phyloP scores from a whole-genome alignment of 2,113 vertebrate genomes.

The Oncorhynchus kisutch region DNA sequence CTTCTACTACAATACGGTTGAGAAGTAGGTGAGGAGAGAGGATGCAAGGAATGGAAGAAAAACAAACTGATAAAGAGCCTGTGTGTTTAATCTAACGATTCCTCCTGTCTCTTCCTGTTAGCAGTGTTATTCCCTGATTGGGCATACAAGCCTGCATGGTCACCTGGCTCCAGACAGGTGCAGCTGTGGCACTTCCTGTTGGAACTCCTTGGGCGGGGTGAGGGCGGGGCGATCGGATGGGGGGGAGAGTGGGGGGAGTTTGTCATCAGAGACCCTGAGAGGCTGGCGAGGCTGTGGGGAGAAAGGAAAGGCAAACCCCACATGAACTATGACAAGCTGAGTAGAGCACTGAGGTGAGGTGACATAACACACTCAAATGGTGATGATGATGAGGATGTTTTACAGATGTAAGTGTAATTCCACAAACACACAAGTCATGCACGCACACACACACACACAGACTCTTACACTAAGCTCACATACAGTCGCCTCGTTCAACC shows the following conservation, averaged over 20 bases:
- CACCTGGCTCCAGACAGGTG: slow-evolving; percentile 75
- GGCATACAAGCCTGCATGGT: slow-evolving; percentile 77
- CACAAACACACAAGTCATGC: neutral
- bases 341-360: slow-evolving; percentile 78
- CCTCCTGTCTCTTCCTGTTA: slow-evolving; percentile 23
- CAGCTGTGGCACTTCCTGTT: slow-evolving; percentile 81
- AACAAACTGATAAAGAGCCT: too few relatives aligned
- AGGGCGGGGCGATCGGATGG: slow-evolving; percentile 74
- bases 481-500: too few relatives aligned
- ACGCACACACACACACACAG: neutral
- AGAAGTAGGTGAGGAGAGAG: too few relatives aligned
- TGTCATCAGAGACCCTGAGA: slow-evolving; percentile 76
- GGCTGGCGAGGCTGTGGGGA: slow-evolving; percentile 76
- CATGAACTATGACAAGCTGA: slow-evolving; percentile 84
- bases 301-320: slow-evolving; percentile 80
- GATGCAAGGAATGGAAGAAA: too few relatives aligned
- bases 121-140: slow-evolving; percentile 76
- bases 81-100: too few relatives aligned
- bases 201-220: slow-evolving; percentile 71
- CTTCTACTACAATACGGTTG: too few relatives aligned
- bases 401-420: neutral
- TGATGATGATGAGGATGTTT: neutral
- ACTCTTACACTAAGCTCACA: neutral
- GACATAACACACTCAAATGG: neutral
- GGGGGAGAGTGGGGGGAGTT: slow-evolving; percentile 80